Conservation (phyloP, 30 jellyfish, hydroid and myxozoan species). For the Hydractinia symbiolongicarpus region DNA sequence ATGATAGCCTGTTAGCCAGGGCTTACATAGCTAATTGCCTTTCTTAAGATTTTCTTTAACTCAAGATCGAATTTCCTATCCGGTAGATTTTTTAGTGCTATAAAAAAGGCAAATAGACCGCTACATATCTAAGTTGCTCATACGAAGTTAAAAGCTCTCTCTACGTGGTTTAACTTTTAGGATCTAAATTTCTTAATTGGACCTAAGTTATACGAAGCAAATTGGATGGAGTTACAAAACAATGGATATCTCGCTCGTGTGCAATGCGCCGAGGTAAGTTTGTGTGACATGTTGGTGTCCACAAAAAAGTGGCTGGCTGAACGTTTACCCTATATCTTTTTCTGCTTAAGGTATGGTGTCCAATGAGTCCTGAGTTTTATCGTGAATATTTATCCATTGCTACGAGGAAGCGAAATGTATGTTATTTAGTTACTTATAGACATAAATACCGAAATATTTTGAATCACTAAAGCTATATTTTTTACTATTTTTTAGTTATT, state of each 20-base stretch:
- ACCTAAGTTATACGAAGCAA: slow-evolving; percentile 97
- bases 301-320: too few relatives aligned
- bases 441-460: background rate
- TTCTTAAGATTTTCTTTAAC: too few relatives aligned
- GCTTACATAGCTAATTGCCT: too few relatives aligned
- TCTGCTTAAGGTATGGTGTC: slow-evolving; percentile 90
- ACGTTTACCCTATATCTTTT: too few relatives aligned
- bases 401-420: slow-evolving; percentile 81
- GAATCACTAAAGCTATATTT: background rate
- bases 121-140: too few relatives aligned
- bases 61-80: too few relatives aligned
- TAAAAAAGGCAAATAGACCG: too few relatives aligned
- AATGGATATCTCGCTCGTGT: slow-evolving; percentile 95
- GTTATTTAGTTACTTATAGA: background rate
- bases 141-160: too few relatives aligned
- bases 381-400: slow-evolving; percentile 88
- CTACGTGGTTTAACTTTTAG: slow-evolving; percentile 26
- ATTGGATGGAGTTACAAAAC: slow-evolving; percentile 99
- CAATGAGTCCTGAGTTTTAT: slow-evolving; percentile 99
- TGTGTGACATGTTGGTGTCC: background rate
- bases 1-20: too few relatives aligned
- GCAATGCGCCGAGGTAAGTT: slow-evolving; percentile 98
- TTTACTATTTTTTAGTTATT: slow-evolving; percentile 53
- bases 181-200: slow-evolving; percentile 96
- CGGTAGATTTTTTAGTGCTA: too few relatives aligned